These are phyloP conservation scores for Mystacides longicornis DNA, from an alignment of 2,888 invertebrate genomes.

Conservation along the genomic window DNA sequence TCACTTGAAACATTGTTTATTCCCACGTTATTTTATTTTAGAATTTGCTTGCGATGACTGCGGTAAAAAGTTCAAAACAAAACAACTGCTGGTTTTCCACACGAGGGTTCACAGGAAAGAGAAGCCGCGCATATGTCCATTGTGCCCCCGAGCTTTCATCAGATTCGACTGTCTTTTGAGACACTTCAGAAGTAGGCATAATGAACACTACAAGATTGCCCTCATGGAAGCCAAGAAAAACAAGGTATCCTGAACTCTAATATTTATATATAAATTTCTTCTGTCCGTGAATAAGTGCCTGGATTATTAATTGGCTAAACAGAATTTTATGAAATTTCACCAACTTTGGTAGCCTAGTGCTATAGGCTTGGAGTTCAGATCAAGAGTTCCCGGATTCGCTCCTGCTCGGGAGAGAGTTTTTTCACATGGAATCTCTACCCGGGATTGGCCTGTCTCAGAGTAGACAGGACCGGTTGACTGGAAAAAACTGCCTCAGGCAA, in stretches of 20 bases:
- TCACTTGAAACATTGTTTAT: not conserved
- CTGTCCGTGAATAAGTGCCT: no score
- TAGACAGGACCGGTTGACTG: no score
- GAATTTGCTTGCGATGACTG: conserved; percentile 36
- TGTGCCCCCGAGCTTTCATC: conserved; percentile 71
- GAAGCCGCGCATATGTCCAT: conserved; percentile 68
- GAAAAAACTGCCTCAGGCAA: no score
- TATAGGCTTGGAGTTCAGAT: no score
- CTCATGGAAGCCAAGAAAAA: conserved; percentile 50
- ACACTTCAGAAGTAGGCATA: conserved; percentile 67
- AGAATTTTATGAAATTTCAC: no score
- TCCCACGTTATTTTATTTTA: conserved; percentile 7
- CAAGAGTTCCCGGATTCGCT: no score
- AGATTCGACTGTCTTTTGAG: conserved; percentile 70
- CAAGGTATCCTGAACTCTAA: conserved; percentile 39
- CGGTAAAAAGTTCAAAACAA: conserved; percentile 58
- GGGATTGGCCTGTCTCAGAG: no score
- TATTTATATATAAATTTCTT: no score
- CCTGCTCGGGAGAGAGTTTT: no score
- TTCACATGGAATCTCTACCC: no score
- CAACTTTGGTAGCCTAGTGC: no score
- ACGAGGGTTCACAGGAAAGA: conserved; percentile 64
- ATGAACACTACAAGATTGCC: conserved; percentile 46
- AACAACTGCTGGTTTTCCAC: conserved; percentile 63
- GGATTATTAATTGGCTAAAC: no score